Evolutionary conservation across 1,140 invertebrate genomes (phyloP).

Genomic region (Copidosoma floridanum): DNA sequence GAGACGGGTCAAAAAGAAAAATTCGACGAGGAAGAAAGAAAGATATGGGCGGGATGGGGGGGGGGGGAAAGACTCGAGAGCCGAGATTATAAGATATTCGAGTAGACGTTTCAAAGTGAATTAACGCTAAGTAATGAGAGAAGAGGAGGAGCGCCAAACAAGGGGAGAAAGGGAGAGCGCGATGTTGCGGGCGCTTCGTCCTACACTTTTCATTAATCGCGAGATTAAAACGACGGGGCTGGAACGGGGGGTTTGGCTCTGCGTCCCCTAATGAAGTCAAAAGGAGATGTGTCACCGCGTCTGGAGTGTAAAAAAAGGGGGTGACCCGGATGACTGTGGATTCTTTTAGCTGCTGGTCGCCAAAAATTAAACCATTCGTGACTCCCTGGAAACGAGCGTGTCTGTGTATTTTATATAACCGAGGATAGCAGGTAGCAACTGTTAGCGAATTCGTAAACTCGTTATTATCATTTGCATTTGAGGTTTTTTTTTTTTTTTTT

Average conservation of each 20-base stretch:
- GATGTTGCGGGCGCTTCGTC: slow-evolving; percentile 18
- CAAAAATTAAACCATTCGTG: slow-evolving; percentile 4
- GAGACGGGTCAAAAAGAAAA: slow-evolving; percentile 16
- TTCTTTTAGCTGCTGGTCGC: too few relatives aligned
- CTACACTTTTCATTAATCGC: slow-evolving; percentile 26
- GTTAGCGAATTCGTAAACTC: too few relatives aligned
- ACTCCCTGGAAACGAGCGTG: neutral
- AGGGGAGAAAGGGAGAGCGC: slow-evolving; percentile 10
- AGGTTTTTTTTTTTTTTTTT: neutral
- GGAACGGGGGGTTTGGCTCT: slow-evolving; percentile 14
- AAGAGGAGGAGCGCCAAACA: neutral
- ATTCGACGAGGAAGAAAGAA: slow-evolving; percentile 5
- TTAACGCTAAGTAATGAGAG: slow-evolving; percentile 27
- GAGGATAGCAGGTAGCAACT: too few relatives aligned
- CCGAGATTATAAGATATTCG: slow-evolving; percentile 18
- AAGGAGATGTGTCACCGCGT: too few relatives aligned
- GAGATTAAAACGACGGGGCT: slow-evolving; percentile 16
- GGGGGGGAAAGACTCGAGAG: neutral
- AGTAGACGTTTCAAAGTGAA: slow-evolving; percentile 26
- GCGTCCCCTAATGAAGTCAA: slow-evolving; percentile 22
- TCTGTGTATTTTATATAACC: too few relatives aligned
- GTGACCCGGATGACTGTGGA: neutral
- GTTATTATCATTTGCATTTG: neutral
- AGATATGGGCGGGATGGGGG: neutral
- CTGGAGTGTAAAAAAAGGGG: neutral